Evolutionary conservation across 2,113 vertebrate genomes (phyloP).

Genomic region (Oryzias woworae): DNA sequence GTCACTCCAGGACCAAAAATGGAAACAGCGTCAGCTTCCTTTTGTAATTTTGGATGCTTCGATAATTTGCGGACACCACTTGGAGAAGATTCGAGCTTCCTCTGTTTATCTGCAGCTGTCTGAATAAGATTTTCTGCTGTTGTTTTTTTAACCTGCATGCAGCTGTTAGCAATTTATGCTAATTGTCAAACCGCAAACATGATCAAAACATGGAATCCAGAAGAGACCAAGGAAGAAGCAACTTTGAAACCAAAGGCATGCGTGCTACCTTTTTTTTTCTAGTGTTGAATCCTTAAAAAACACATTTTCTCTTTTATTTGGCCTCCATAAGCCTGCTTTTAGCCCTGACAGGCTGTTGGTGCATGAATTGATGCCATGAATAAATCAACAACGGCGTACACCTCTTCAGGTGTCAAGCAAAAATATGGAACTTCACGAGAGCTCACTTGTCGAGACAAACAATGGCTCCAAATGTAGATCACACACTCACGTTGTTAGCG

Average conservation of each 20-base stretch:
- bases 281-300: neutral
- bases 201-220: no score
- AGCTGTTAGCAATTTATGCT: no score
- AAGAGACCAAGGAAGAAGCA: no score
- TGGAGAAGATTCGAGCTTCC: neutral
- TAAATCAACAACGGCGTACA: conserved; percentile 24
- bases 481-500: conserved; percentile 14
- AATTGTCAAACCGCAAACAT: no score
- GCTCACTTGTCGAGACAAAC: conserved; percentile 23
- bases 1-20: conserved; percentile 29
- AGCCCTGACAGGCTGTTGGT: conserved; percentile 18
- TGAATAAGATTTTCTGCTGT: neutral
- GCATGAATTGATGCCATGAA: conserved; percentile 12
- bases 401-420: conserved; percentile 29
- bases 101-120: no score
- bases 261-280: conserved; percentile 12
- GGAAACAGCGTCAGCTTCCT: conserved; percentile 14
- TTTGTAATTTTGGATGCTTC: neutral
- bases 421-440: conserved; percentile 27
- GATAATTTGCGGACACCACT: neutral
- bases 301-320: conserved; percentile 16
- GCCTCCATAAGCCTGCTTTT: conserved; percentile 11
- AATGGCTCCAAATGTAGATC: conserved; percentile 36
- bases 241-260: neutral
- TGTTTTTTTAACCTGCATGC: neutral